Evolutionary conservation across 35 echinoderm and acorn worm genomes (phyloP), one percentile per base, ranked within the genome.

Genomic region (Hemicentrotus pulcherrimus): DNA sequence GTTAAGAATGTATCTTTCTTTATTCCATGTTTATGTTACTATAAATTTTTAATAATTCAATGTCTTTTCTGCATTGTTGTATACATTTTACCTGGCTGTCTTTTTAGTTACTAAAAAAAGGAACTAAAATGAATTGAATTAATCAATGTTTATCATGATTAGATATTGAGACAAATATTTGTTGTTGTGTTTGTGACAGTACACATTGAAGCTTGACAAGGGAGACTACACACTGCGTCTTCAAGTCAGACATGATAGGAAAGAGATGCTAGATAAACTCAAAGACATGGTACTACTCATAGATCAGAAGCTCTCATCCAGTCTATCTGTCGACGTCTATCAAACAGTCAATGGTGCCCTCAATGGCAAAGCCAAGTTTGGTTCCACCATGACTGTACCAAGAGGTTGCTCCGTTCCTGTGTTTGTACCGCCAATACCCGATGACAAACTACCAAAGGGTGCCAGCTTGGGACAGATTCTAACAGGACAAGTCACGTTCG

Each of bases 221-320:
- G 98, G 98, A 15, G 98, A 99, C 97, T 99, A 99, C 97, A 99
- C 98, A 24, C 87, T 99, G 2, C 95, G 96, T 31, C 96, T 99
- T 12, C 98, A 99, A 65, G 97, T 98, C 30, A 95, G 98, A 18
- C 98, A 99, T 47, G 97, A 99, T 22, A 96, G 96, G 94, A 97
- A 97, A 60, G 97, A 99, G 32, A 97, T 99, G 92, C 65, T 99
- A 52, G 98, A 99, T 28, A 97, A 97, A 70, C 95, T 98, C 0
- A 97, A 97, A 47, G 97, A 97, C 58, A 97, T 99, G 98, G 97
- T 99, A 2, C 96, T 97, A 32, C 94, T 97, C 9, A 99, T 99
- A 33, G 98, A 99, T 94, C 98, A 99, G 91, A 99, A 99, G 47
- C 96, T 99, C 31, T 99, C 98, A 24, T 98, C 97, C 94, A 97